Evolutionary conservation across 1,140 invertebrate species (phyloP).

Genomic region (Thaumatotibia leucotreta): DNA sequence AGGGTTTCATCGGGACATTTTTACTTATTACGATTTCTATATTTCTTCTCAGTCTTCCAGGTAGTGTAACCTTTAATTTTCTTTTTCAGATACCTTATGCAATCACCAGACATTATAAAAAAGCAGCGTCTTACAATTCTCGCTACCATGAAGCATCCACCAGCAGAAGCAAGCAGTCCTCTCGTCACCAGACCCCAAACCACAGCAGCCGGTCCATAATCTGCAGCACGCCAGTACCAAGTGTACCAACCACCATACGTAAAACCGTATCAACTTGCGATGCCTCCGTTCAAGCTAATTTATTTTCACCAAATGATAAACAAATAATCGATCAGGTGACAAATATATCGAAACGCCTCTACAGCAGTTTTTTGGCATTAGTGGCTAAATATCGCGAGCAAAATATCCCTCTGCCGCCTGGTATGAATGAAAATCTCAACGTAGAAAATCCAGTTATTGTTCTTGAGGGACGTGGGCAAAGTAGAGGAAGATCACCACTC

Average conservation of each 20-base stretch:
- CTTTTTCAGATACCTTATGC: neutral
- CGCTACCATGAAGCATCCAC: neutral
- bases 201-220: neutral
- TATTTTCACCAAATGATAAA: constrained; percentile 12
- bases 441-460: too few species aligned
- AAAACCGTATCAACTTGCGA: constrained; percentile 26
- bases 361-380: constrained; percentile 26
- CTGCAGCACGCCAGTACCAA: neutral
- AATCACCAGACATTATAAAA: neutral
- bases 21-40: too few species aligned
- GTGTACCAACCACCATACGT: neutral
- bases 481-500: neutral
- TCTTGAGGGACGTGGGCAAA: too few species aligned
- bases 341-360: constrained; percentile 29
- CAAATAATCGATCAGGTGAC: constrained; percentile 36
- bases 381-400: neutral
- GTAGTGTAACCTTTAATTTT: neutral
- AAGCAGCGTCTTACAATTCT: neutral
- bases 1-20: too few species aligned
- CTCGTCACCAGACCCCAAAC: neutral
- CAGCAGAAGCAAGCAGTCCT: neutral
- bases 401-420: neutral
- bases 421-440: neutral
- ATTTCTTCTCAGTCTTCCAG: too few species aligned
- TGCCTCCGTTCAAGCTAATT: constrained; percentile 42